Base-by-base conservation (phyloP, 2,888 invertebrate species). In the Ennomos fuscantarius region DNA sequence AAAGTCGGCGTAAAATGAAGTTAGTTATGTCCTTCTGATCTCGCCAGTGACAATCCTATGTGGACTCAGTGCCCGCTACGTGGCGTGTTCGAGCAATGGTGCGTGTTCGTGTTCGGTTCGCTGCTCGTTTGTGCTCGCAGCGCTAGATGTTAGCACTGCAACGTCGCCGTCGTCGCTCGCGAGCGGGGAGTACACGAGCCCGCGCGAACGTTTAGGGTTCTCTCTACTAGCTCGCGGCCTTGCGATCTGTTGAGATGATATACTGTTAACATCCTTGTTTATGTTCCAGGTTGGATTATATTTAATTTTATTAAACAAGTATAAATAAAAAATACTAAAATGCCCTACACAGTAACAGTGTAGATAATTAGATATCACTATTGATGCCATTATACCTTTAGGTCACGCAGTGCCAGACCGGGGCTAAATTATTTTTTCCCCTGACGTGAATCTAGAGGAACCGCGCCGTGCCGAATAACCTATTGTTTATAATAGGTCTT, bases 41-140 rank as follows among this genome's bases (percentile, higher is more conserved):
- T 41, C 33, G 44, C 43, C 43, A 44, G 52, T 53, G 57, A 53
- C 52, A 42, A 51, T 47, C 2, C 15, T 52, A 46, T 47, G 33
- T 55, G 49, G 11, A 52, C 48, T 62, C 52, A 46, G 24, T 13
- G 15, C 15, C 15, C 37, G 55, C 79, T 90, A 88, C 77, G 88
- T 86, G 81, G 86, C 81, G 76, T 87, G 86, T 82, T 89, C 86
- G 55, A 92, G 79, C 39, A 92, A 79, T 13, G 88, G 78, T 58
- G 85, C 81, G 52, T 80, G 70, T 66, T 87, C 87, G 55, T 66
- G 74, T 36, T 68, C 72, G 43, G 45, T 39, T 34, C 41, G 51
- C 13, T 54, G 43, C 3, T 39, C 40, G 32, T 31, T 31, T 42
- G 47, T 42, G 32, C 44, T 35, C 36, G 31, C 71, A 8, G 24